phyloP scores from a whole-genome alignment of 2,888 invertebrate species.

The Gordius sp. region DNA sequence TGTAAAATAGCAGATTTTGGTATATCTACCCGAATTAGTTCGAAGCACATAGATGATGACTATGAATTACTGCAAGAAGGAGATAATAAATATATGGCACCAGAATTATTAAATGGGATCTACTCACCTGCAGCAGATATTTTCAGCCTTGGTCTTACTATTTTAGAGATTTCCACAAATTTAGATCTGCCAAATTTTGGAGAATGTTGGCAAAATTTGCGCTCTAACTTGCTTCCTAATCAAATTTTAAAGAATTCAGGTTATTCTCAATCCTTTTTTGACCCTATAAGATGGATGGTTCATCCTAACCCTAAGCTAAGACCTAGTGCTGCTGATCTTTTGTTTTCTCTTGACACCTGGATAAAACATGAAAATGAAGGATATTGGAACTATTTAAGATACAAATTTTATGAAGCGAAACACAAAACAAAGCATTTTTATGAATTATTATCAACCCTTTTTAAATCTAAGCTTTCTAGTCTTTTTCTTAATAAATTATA shows the following conservation, averaged over 20 bases:
- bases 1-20: slow-evolving; percentile 53
- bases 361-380: neutral
- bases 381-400: neutral
- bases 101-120: slow-evolving; percentile 40
- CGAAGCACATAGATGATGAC: neutral
- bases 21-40: slow-evolving; percentile 30
- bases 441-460: too few relatives aligned
- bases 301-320: neutral
- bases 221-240: slow-evolving; percentile 32
- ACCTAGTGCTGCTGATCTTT: neutral
- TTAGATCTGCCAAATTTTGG: slow-evolving; percentile 43
- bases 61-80: slow-evolving; percentile 36
- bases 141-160: slow-evolving; percentile 44
- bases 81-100: slow-evolving; percentile 47
- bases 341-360: neutral
- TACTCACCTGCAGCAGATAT: slow-evolving; percentile 46
- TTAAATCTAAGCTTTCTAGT: too few relatives aligned
- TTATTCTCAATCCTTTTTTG: neutral
- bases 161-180: slow-evolving; percentile 44
- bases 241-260: neutral
- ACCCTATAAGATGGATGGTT: neutral
- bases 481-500: too few relatives aligned
- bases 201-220: slow-evolving; percentile 40
- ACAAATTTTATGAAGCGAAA: too few relatives aligned
- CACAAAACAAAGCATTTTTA: too few relatives aligned